These are phyloP conservation scores for Falco columbarius DNA, from an alignment of 2,797 vertebrate genomes.

Conservation along the genomic window DNA sequence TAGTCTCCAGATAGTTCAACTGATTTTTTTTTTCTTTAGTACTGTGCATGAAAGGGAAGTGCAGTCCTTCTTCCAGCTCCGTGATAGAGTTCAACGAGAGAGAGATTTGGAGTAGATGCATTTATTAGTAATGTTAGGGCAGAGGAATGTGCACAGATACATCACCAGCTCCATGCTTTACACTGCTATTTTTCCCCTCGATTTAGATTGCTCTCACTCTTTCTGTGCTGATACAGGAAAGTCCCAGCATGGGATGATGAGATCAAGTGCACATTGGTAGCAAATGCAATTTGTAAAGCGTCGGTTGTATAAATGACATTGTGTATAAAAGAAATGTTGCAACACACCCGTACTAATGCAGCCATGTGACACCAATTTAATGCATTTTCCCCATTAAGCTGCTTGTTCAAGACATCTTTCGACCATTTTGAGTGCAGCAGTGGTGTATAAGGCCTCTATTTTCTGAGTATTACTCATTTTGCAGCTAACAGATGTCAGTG, in stretches of 20 bases:
- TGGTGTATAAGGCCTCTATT: slow-evolving; percentile 62
- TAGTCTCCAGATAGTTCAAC: slow-evolving; percentile 24
- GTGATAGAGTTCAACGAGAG: background rate
- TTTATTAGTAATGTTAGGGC: slow-evolving; percentile 37
- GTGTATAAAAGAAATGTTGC: slow-evolving; percentile 52
- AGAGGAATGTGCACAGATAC: background rate
- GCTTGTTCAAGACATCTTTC: slow-evolving; percentile 63
- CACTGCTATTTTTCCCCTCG: background rate
- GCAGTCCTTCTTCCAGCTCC: slow-evolving; percentile 21
- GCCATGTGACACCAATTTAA: slow-evolving; percentile 70
- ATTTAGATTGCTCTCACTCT: slow-evolving; percentile 4
- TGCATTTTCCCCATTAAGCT: slow-evolving; percentile 69
- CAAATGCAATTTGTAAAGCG: slow-evolving; percentile 55
- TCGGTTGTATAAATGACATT: slow-evolving; percentile 44
- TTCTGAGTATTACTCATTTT: slow-evolving; percentile 64
- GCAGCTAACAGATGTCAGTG: slow-evolving; percentile 61
- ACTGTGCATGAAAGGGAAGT: slow-evolving; percentile 32
- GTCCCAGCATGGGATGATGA: slow-evolving; percentile 60
- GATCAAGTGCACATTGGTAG: slow-evolving; percentile 35
- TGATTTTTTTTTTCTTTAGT: background rate
- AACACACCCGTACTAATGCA: slow-evolving; percentile 56
- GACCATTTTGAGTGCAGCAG: slow-evolving; percentile 46
- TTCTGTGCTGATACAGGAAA: background rate
- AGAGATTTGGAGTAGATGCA: slow-evolving; percentile 14
- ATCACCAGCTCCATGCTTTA: background rate